Evolutionary conservation across 1,140 invertebrate species (phyloP), one percentile per base, ranked within the genome.

Genomic region (Aphelinus certus): DNA sequence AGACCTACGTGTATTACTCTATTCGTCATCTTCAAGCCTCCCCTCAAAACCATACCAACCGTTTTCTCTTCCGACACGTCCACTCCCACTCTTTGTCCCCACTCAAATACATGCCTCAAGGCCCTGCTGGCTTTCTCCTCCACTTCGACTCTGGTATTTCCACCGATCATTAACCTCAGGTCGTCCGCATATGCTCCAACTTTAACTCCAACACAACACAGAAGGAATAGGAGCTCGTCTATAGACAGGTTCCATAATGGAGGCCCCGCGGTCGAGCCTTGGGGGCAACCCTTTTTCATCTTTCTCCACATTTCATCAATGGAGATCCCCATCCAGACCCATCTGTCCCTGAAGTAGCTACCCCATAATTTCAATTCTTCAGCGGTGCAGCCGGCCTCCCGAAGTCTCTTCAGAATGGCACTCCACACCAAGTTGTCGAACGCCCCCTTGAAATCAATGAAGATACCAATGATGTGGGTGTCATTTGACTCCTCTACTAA

Each of bases 161-260:
- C n/a, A 71, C 56, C 7, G 1, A 77, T 57, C 5, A 80, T 3
- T n/a, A 79, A 51, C 0, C 75, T 56, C 0, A 80, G 58, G 46
- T 82, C 79, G 65, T 82, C 81, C 1, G 81, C 81, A 76, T 79
- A 82, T 1, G 79, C 82, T 56, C 75, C 73, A 4, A 71, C 65
- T 42, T 78, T 69, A 26, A 43, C 68, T 1, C 53, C 53, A 9
- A 64, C 48, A 5, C 6, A 82, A 49, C 7, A 53, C 43, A 46
- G 43, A 3, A 47, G n/a, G 10, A 57, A 10, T 43, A 82, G 57
- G 7, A 82, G n/a, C 2, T 72, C 73, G 75, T 83, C 75, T 76
- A 82, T 78, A 67, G 74, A 71, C 0, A 81, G 53, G 47, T 83
- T 82, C 79, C 81, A 81, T n/a, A 81, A 57, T 9, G 61, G 48